Evolutionary conservation across 2,113 vertebrate genomes (phyloP), one percentile per base, ranked within the genome.

Genomic region (Pelecanus crispus): DNA sequence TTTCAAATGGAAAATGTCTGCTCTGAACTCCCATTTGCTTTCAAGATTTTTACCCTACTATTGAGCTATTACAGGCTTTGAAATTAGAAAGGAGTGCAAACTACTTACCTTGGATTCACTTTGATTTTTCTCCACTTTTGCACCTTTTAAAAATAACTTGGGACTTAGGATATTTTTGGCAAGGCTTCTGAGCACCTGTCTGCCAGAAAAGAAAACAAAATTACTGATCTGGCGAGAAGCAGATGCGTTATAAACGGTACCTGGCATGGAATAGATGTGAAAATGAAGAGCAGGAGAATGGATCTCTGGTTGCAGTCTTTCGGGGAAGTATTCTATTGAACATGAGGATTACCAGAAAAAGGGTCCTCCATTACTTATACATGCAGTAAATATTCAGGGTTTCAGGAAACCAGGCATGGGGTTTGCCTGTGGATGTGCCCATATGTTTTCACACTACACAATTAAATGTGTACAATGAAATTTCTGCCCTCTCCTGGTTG

Each of bases 121-220:
- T 78, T 56, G 22, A 72, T 80, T 90, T 96, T 95, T 94, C 85
- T 95, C 82, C 59, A 88, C 52, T 95, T 96, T 80, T 59, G 0
- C 90, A 90, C 90, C 82, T 90, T 94, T 96, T 96, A 95, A 95
- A 97, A 96, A 92, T 88, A 94, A 47, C 88, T 86, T 90, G 44
- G 44, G 47, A 67, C 55, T 83, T 63, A 53, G 20, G 42, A 81
- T 86, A 66, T 49, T 71, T 92, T 95, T 94, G 95, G 95, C 94
- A 94, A 82, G 31, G 65, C 45, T 96, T 88, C 90, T 96, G 85
- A 95, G 71, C 88, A 72, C 71, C 15, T 62, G 49, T 73, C 88
- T 96, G 79, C 70, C 90, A 96, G 87, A 92, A 93, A 94, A 94
- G 36, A 87, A 95, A 96, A 88, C 16, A 93, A 83, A 92, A 96